These are phyloP conservation scores for Metopolophium dirhodum DNA, from an alignment of 1,140 invertebrate genomes.

Conservation along the genomic window DNA sequence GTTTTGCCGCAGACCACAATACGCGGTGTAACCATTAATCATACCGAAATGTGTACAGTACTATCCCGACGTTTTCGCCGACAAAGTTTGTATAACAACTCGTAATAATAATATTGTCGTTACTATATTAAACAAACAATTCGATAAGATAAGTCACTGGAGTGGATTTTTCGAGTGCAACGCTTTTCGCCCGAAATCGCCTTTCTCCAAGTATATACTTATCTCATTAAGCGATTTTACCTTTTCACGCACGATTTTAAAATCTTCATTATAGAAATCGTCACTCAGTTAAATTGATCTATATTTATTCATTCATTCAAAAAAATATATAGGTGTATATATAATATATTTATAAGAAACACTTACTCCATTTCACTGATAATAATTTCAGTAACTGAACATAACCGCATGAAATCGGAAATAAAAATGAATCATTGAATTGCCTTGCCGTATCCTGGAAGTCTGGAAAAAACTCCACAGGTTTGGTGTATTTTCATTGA, in stretches of 20 bases:
- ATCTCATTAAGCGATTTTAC: background rate
- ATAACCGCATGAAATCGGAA: too few species aligned
- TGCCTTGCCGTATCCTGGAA: background rate
- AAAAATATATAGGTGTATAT: too few species aligned
- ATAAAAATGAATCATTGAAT: background rate
- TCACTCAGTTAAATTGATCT: too few species aligned
- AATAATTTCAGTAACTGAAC: too few species aligned
- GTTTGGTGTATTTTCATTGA: too few species aligned
- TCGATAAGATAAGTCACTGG: background rate
- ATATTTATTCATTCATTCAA: too few species aligned
- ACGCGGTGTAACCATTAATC: background rate
- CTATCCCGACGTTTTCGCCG: background rate
- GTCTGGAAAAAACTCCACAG: too few species aligned
- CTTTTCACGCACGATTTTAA: too few species aligned
- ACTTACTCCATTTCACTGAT: too few species aligned
- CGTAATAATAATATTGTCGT: background rate
- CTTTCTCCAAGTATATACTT: background rate
- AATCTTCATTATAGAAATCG: too few species aligned
- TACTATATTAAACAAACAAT: background rate
- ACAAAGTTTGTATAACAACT: background rate
- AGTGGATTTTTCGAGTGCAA: background rate
- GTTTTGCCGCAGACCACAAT: background rate
- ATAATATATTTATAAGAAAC: too few species aligned
- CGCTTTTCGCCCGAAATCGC: background rate
- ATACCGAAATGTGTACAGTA: background rate